Evolutionary conservation across 1,140 invertebrate genomes (phyloP).

Genomic region (Euschistus heros): DNA sequence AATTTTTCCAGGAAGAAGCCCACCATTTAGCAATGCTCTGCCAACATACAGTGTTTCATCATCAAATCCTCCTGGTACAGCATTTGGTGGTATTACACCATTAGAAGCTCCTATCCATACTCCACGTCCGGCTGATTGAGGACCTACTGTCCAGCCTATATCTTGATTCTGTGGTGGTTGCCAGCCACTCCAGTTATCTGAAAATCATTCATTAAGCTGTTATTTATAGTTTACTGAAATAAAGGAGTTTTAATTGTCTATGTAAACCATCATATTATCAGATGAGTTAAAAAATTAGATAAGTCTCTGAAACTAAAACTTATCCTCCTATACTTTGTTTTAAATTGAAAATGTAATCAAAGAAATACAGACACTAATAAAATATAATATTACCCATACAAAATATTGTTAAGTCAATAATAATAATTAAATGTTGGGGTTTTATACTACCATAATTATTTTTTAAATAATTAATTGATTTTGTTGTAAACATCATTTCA

Average conservation of each 20-base stretch:
- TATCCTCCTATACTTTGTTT: too few relatives aligned
- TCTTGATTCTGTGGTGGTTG: not conserved
- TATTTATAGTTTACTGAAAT: too few relatives aligned
- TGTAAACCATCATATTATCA: not conserved
- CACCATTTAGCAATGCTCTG: constrained; percentile 59
- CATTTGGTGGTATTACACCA: constrained; percentile 56
- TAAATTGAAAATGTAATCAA: too few relatives aligned
- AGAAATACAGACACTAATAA: too few relatives aligned
- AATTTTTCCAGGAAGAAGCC: constrained; percentile 66
- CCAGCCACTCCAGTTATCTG: constrained; percentile 21
- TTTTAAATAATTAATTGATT: too few relatives aligned
- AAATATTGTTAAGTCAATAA: too few relatives aligned
- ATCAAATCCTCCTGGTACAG: constrained; percentile 61
- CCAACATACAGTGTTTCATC: constrained; percentile 62
- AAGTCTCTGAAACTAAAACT: not conserved
- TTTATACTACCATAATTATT: too few relatives aligned
- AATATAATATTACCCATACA: too few relatives aligned
- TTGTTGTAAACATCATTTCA: too few relatives aligned
- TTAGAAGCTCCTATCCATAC: constrained; percentile 53
- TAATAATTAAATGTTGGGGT: too few relatives aligned
- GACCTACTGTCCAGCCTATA: not conserved
- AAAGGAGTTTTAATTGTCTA: too few relatives aligned
- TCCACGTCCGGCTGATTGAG: constrained; percentile 7
- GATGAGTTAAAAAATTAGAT: not conserved
- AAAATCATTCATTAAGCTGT: not conserved